These are phyloP conservation scores for Hippopotamus amphibius DNA, from an alignment of 2,113 vertebrate genomes.

Conservation along the genomic window DNA sequence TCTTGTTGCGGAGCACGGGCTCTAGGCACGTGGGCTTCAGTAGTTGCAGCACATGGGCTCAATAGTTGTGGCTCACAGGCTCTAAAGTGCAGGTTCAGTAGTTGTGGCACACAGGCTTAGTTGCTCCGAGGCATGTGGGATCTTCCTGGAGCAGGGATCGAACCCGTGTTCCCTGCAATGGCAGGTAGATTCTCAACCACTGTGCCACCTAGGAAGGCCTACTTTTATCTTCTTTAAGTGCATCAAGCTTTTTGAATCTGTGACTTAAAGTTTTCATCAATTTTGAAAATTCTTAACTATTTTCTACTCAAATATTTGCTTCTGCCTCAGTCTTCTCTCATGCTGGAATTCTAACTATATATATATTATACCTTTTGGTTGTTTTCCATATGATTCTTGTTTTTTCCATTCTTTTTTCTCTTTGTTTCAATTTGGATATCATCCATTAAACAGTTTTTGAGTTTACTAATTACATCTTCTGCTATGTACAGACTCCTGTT, in stretches of 20 bases:
- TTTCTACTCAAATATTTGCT: neutral
- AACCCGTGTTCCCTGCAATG: too few species aligned
- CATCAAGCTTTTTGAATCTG: neutral
- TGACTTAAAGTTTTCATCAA: neutral
- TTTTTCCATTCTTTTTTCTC: neutral
- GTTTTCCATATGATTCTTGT: neutral
- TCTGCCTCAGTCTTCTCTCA: neutral
- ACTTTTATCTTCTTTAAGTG: neutral
- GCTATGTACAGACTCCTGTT: neutral
- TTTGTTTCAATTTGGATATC: neutral
- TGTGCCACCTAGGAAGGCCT: neutral
- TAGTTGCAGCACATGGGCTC: too few species aligned
- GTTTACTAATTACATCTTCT: neutral
- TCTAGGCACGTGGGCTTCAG: too few species aligned
- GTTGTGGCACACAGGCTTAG: too few species aligned
- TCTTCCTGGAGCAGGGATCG: too few species aligned
- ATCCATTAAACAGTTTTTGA: neutral
- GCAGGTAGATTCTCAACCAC: too few species aligned
- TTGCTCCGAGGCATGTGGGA: too few species aligned
- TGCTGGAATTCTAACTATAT: neutral
- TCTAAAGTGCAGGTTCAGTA: too few species aligned
- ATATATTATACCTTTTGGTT: neutral
- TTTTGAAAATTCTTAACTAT: constrained; percentile 1
- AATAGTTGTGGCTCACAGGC: too few species aligned
- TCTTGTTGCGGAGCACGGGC: too few species aligned